phyloP scores from a whole-genome alignment of 2,113 vertebrate genomes.

The Kryptolebias marmoratus region DNA sequence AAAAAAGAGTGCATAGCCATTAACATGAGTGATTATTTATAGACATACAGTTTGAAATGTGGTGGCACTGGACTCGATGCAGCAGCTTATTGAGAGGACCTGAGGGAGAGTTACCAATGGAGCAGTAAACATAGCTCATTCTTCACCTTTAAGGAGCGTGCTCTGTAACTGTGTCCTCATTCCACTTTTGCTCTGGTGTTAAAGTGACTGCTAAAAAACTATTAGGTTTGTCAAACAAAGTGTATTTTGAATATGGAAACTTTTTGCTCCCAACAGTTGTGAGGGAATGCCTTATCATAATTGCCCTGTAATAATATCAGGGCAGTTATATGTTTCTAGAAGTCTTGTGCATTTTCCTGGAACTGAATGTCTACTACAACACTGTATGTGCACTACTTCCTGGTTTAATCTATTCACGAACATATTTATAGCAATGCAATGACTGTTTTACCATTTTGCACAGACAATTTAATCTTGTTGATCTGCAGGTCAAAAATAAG shows the following conservation, averaged over 20 bases:
- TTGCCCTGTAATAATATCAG: not conserved
- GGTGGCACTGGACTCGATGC: constrained; percentile 34
- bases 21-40: constrained; percentile 43
- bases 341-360: no score
- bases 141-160: constrained; percentile 1
- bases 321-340: not conserved
- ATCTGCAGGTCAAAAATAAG: constrained; percentile 30
- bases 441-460: not conserved
- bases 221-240: not conserved
- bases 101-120: constrained; percentile 11
- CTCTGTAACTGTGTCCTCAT: not conserved
- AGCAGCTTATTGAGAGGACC: constrained; percentile 19
- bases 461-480: constrained; percentile 23
- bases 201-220: not conserved
- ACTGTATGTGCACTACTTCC: not conserved
- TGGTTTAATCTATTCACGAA: not conserved
- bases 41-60: constrained; percentile 31
- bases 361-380: no score
- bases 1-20: constrained; percentile 32
- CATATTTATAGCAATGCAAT: not conserved
- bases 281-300: not conserved
- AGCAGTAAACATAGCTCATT: constrained; percentile 7
- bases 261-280: not conserved
- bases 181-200: not conserved
- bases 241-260: not conserved